Conservation (phyloP, 2,113 vertebrate species). For the Sclerurus mexicanus region DNA sequence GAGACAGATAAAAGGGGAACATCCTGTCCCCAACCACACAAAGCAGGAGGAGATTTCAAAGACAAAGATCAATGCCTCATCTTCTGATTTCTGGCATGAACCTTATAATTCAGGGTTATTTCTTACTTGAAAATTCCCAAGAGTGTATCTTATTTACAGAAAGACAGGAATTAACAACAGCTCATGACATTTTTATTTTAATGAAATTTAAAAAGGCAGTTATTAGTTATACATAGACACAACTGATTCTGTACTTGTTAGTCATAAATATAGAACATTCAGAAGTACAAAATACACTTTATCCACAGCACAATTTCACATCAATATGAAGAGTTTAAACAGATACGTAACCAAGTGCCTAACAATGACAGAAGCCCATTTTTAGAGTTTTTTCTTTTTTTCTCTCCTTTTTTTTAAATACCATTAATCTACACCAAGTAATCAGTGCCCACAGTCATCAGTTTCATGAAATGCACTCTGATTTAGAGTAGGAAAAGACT, state of each 20-base stretch:
- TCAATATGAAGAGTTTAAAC: slow-evolving; percentile 66
- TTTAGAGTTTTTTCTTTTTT: background rate
- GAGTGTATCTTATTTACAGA: background rate
- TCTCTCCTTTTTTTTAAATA: background rate
- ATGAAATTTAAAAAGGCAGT: slow-evolving; percentile 77
- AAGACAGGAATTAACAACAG: slow-evolving; percentile 34
- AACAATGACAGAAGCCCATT: slow-evolving; percentile 38
- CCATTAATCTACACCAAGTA: slow-evolving; percentile 7
- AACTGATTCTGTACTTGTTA: slow-evolving; percentile 73
- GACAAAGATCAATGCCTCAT: background rate
- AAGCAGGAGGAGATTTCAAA: background rate
- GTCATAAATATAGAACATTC: slow-evolving; percentile 78
- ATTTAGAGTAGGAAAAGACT: background rate
- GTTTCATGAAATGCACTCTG: background rate
- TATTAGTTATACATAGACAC: slow-evolving; percentile 78
- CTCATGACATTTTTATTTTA: slow-evolving; percentile 76
- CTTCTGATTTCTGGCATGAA: background rate
- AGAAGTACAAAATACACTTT: slow-evolving; percentile 76
- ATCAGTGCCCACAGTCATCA: background rate
- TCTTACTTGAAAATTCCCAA: background rate
- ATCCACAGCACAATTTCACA: slow-evolving; percentile 77
- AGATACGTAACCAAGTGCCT: slow-evolving; percentile 57
- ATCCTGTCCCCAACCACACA: background rate
- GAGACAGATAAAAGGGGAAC: background rate
- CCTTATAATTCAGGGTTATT: background rate